phyloP scores from a whole-genome alignment of 2,888 invertebrate species.

The Cyaniris semiargus region DNA sequence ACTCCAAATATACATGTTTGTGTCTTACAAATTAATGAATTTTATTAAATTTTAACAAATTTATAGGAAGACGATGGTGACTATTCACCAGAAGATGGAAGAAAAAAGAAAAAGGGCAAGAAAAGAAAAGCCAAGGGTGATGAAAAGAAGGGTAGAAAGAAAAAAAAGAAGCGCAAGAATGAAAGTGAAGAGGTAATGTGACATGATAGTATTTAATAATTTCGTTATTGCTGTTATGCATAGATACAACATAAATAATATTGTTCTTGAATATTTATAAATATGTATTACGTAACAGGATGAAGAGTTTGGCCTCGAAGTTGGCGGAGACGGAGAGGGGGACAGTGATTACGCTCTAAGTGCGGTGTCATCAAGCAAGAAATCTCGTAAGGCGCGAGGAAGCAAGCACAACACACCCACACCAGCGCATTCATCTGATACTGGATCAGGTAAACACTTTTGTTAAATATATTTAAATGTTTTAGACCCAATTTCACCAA shows the following conservation, averaged over 20 bases:
- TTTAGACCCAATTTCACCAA: too few relatives aligned
- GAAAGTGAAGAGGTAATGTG: conserved; percentile 87
- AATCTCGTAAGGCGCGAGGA: conserved; percentile 79
- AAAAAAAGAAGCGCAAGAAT: conserved; percentile 96
- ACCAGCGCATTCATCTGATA: conserved; percentile 66
- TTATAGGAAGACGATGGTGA: conserved; percentile 88
- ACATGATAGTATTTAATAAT: too few relatives aligned
- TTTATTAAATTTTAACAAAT: conserved; percentile 14
- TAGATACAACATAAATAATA: too few relatives aligned
- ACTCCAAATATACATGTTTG: neutral
- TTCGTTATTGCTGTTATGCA: too few relatives aligned
- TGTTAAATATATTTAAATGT: neutral
- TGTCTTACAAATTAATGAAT: neutral
- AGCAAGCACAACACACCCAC: conserved; percentile 77
- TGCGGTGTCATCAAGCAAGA: conserved; percentile 82
- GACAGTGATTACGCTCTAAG: conserved; percentile 87
- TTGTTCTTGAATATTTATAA: neutral
- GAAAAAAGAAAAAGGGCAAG: conserved; percentile 95
- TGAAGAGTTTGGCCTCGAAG: conserved; percentile 84
- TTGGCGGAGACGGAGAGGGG: conserved; percentile 77
- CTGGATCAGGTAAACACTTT: conserved; percentile 59
- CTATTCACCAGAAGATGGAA: conserved; percentile 90
- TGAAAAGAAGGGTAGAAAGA: conserved; percentile 95
- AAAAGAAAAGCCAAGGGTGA: conserved; percentile 95
- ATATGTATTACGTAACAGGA: conserved; percentile 78